Percentiles rank a stretch among this genome's conserved stretches.
phyloP scores from a whole-genome alignment of 2,113 vertebrate genomes.

The Vulpes ferrilata region DNA sequence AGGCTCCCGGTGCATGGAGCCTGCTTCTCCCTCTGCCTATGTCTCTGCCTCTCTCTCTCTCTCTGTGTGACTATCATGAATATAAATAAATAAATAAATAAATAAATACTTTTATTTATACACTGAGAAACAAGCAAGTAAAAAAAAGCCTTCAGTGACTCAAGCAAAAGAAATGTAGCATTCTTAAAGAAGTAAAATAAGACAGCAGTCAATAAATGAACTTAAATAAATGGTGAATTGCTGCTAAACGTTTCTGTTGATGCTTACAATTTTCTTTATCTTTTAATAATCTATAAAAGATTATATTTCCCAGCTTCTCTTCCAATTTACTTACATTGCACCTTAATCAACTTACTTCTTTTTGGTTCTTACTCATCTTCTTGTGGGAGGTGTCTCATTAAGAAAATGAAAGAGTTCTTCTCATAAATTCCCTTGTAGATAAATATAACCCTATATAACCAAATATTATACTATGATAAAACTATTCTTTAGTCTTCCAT shows the following conservation, averaged over 20 bases:
- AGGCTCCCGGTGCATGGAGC: too few relatives aligned
- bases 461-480: not conserved
- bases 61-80: too few relatives aligned
- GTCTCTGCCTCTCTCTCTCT: too few relatives aligned
- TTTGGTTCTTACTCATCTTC: not conserved
- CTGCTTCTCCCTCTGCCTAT: too few relatives aligned
- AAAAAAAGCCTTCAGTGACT: not conserved
- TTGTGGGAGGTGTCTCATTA: not conserved
- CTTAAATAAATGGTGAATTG: not conserved
- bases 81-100: too few relatives aligned
- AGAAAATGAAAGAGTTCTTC: not conserved
- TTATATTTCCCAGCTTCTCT: not conserved
- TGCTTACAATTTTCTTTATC: not conserved
- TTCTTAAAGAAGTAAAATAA: not conserved
- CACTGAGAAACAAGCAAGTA: slow-evolving; percentile 29
- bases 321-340: not conserved
- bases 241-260: not conserved
- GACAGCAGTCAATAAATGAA: not conserved
- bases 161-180: not conserved
- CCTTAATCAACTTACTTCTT: not conserved
- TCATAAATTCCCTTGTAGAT: not conserved
- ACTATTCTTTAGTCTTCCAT: not conserved
- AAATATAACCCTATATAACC: not conserved
- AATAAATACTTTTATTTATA: not conserved
- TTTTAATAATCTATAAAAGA: not conserved